phyloP scores from a whole-genome alignment of 2,797 vertebrate species.

The Danionella dracula region DNA sequence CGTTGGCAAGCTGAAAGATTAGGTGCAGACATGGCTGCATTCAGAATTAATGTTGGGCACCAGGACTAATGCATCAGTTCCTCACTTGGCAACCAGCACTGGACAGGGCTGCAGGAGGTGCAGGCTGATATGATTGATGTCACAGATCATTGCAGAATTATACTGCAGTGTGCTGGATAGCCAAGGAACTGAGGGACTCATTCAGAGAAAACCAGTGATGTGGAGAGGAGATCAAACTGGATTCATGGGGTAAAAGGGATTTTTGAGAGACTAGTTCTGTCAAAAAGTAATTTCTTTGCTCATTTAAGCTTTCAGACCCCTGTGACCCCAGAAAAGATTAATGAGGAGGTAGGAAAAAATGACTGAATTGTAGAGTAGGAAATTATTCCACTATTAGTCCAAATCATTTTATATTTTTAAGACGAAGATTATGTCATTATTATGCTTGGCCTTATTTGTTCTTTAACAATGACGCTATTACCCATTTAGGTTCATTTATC shows the following conservation, averaged over 20 bases:
- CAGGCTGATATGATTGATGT: conserved; percentile 60
- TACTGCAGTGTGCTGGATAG: conserved; percentile 48
- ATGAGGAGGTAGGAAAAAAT: too few species aligned
- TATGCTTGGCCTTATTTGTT: too few species aligned
- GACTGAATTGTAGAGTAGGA: too few species aligned
- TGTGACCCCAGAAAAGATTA: too few species aligned
- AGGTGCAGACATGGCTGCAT: conserved; percentile 4
- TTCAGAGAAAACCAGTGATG: conserved; percentile 1
- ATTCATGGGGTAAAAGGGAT: conserved; percentile 10
- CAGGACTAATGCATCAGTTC: conserved; percentile 2
- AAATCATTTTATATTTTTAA: too few species aligned
- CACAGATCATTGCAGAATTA: conserved; percentile 58
- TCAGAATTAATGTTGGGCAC: conserved; percentile 1
- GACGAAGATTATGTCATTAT: too few species aligned
- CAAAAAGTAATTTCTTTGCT: neutral
- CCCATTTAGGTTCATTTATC: too few species aligned
- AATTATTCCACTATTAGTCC: too few species aligned
- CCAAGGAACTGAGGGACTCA: conserved; percentile 41
- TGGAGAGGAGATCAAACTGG: neutral
- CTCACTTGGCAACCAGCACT: conserved; percentile 23
- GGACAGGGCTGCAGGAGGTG: conserved; percentile 20
- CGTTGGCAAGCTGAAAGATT: conserved; percentile 7
- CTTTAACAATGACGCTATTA: too few species aligned
- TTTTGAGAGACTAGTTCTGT: neutral
- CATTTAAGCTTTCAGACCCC: neutral